These are phyloP conservation scores for Aphelenchoides bicaudatus DNA, from an alignment of 2,888 invertebrate genomes.

Conservation along the genomic window DNA sequence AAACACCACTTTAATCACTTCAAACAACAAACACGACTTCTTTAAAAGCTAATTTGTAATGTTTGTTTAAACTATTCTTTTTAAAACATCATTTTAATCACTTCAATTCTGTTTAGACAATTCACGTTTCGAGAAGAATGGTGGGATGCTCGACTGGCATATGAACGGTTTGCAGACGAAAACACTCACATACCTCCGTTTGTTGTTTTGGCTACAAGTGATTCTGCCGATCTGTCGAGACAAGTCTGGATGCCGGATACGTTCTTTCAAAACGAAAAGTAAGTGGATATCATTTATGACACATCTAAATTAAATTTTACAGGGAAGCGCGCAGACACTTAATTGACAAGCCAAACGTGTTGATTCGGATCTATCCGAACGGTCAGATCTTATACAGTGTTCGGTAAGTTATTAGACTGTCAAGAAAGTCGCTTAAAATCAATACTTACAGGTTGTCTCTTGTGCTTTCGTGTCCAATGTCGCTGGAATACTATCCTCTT, in stretches of 20 bases:
- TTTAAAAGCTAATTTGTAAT: too few species aligned
- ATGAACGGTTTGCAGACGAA: conserved; percentile 53
- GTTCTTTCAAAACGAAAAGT: conserved; percentile 45
- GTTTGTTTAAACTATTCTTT: too few species aligned
- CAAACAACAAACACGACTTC: too few species aligned
- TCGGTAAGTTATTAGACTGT: conserved; percentile 28
- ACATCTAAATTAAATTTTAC: conserved; percentile 11
- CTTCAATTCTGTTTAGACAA: conserved; percentile 22
- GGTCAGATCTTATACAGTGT: conserved; percentile 90
- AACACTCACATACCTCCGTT: conserved; percentile 54
- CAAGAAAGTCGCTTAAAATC: conserved; percentile 19
- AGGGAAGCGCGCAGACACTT: conserved; percentile 46
- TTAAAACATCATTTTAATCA: too few species aligned
- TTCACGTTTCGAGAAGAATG: conserved; percentile 89
- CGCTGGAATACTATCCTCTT: conserved; percentile 88
- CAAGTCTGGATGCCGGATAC: conserved; percentile 60
- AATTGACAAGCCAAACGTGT: conserved; percentile 69
- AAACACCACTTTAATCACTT: too few species aligned
- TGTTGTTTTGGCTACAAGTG: conserved; percentile 56
- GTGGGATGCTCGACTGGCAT: conserved; percentile 76
- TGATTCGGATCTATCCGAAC: conserved; percentile 89
- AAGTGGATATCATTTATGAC: not conserved
- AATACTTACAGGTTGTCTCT: conserved; percentile 75
- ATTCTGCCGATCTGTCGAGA: conserved; percentile 53
- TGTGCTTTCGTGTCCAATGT: conserved; percentile 94